Conservation (phyloP, 1,140 invertebrate species). For the Aphelenchoides fujianensis region DNA sequence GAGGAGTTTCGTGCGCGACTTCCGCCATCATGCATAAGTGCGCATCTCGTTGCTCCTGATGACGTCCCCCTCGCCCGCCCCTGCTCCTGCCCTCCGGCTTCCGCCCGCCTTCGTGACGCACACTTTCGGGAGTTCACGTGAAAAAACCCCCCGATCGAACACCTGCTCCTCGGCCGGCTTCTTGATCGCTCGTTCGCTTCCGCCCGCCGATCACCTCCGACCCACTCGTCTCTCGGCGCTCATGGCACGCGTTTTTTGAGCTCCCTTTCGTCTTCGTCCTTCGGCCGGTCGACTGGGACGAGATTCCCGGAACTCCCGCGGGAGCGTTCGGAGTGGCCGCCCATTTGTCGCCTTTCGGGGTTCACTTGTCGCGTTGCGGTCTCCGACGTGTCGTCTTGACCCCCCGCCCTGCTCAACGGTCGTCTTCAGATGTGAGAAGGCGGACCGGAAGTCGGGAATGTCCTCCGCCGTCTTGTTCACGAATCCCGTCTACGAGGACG, state of each 20-base stretch:
- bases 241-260: slow-evolving; percentile 4
- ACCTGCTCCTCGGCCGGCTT: too few relatives aligned
- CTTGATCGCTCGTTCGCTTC: slow-evolving; percentile 9
- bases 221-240: too few relatives aligned
- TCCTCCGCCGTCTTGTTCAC: slow-evolving; percentile 5
- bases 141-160: too few relatives aligned
- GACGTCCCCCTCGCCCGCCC: too few relatives aligned
- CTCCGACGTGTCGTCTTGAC: neutral
- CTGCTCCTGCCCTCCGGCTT: too few relatives aligned
- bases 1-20: too few relatives aligned
- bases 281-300: neutral
- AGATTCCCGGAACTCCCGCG: neutral
- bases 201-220: too few relatives aligned
- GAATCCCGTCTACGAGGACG: slow-evolving; percentile 15
- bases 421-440: slow-evolving; percentile 2
- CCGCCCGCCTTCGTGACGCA: too few relatives aligned
- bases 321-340: neutral
- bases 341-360: neutral
- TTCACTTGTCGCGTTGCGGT: neutral
- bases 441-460: neutral
- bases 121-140: too few relatives aligned
- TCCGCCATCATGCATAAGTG: too few relatives aligned
- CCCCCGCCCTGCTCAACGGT: neutral
- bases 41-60: too few relatives aligned
- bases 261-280: neutral